These are phyloP conservation scores for Tribolium freemani DNA, from an alignment of 2,888 invertebrate genomes.

Conservation along the genomic window DNA sequence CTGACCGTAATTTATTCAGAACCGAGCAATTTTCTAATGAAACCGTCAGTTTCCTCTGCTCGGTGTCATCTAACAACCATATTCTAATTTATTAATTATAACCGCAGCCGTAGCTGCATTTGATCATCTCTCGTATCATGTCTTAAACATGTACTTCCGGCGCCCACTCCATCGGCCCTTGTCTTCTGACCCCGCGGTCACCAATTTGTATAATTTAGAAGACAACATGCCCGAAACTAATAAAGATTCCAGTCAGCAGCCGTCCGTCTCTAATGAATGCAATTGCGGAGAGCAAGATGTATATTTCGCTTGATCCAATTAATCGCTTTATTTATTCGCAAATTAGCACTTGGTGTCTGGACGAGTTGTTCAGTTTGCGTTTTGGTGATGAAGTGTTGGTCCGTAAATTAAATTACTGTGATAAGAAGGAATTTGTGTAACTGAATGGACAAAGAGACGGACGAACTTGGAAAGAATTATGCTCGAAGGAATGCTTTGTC, in stretches of 20 bases:
- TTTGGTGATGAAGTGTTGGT: not conserved
- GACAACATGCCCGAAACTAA: constrained; percentile 9
- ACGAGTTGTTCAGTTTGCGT: not conserved
- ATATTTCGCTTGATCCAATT: not conserved
- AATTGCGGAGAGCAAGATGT: constrained; percentile 7
- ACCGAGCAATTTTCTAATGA: constrained; percentile 7
- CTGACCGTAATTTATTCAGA: constrained; percentile 46
- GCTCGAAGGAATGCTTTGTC: not conserved
- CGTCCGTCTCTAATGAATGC: constrained; percentile 8
- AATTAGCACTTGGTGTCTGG: not conserved
- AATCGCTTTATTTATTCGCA: not conserved
- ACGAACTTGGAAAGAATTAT: not conserved
- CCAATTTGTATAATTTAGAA: constrained; percentile 34
- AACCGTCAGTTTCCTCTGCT: not conserved
- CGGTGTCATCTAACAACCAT: not conserved
- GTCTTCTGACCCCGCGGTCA: constrained; percentile 35
- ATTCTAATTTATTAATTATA: constrained; percentile 21
- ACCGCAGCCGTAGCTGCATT: not conserved
- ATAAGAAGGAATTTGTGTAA: not conserved
- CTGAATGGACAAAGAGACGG: not conserved
- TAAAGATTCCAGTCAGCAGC: constrained; percentile 4
- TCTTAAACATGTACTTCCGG: constrained; percentile 47
- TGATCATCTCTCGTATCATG: constrained; percentile 24
- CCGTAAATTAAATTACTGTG: not conserved
- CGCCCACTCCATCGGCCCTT: constrained; percentile 39